Conservation (phyloP, 2,113 vertebrate genomes). For the Hylia prasina region DNA sequence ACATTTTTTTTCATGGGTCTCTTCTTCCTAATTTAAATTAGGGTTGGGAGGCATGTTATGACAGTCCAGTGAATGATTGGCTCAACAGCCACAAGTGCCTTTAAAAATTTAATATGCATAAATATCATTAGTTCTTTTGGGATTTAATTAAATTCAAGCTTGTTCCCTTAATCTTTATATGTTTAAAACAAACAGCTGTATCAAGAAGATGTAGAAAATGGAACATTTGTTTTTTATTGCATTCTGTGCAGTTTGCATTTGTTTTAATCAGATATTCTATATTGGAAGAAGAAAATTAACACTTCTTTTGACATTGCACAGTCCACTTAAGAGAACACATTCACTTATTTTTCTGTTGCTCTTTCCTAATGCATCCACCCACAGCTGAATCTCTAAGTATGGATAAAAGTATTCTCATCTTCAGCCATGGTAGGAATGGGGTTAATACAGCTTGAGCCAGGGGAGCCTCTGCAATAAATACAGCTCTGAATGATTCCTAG, state of each 20-base stretch:
- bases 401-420: background rate
- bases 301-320: background rate
- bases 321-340: background rate
- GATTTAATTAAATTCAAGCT: conserved; percentile 64
- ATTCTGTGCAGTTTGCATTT: background rate
- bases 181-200: conserved; percentile 60
- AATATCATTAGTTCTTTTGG: conserved; percentile 60
- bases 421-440: background rate
- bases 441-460: background rate
- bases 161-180: conserved; percentile 56
- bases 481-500: background rate
- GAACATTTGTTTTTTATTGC: conserved; percentile 53
- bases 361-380: background rate
- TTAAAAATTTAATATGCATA: conserved; percentile 64
- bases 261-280: conserved; percentile 30
- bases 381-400: background rate
- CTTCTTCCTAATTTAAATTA: conserved; percentile 55
- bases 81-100: conserved; percentile 24
- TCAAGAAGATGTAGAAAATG: conserved; percentile 24
- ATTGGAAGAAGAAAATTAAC: conserved; percentile 13
- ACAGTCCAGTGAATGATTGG: conserved; percentile 42
- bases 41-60: conserved; percentile 49
- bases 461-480: background rate
- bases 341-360: background rate
- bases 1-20: background rate